A percentile compares a stretch with the other conserved stretches of the same genome.
Evolutionary conservation across 2,113 vertebrate genomes (phyloP).

Genomic region (Helogale parvula): DNA sequence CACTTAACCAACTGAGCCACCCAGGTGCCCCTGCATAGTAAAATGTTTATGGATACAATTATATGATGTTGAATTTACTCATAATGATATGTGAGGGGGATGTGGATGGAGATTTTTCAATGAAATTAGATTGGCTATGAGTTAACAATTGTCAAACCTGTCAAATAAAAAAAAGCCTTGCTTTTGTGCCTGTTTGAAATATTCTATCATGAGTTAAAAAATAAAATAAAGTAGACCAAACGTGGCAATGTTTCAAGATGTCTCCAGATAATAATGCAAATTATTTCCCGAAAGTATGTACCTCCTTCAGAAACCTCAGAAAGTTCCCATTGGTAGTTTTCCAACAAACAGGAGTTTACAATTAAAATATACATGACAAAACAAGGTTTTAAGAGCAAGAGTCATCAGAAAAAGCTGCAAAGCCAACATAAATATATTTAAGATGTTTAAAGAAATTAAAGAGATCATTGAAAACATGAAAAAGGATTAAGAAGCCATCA

Average conservation of each 20-base stretch:
- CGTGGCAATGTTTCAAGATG: not conserved
- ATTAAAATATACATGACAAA: not conserved
- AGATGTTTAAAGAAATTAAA: constrained; percentile 19
- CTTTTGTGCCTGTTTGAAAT: not conserved
- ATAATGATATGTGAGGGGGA: not conserved
- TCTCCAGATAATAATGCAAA: not conserved
- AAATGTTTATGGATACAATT: not conserved
- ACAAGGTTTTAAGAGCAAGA: constrained; percentile 23
- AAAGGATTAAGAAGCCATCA: not conserved
- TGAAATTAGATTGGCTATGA: not conserved
- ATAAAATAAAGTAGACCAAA: not conserved
- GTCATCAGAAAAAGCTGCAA: not conserved
- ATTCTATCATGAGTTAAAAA: not conserved
- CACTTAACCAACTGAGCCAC: too few species aligned
- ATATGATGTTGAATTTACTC: not conserved
- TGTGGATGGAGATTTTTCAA: not conserved
- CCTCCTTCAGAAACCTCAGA: not conserved
- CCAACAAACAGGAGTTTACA: not conserved
- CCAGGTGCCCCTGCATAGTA: not conserved
- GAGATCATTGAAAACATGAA: not conserved
- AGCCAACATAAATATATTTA: constrained; percentile 7
- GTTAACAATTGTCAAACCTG: not conserved
- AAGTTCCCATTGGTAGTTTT: not conserved
- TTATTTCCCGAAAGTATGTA: not conserved
- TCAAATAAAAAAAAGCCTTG: too few species aligned